These are phyloP conservation scores for Pseudomugil tenellus DNA, from an alignment of 2,797 vertebrate genomes.

Conservation along the genomic window DNA sequence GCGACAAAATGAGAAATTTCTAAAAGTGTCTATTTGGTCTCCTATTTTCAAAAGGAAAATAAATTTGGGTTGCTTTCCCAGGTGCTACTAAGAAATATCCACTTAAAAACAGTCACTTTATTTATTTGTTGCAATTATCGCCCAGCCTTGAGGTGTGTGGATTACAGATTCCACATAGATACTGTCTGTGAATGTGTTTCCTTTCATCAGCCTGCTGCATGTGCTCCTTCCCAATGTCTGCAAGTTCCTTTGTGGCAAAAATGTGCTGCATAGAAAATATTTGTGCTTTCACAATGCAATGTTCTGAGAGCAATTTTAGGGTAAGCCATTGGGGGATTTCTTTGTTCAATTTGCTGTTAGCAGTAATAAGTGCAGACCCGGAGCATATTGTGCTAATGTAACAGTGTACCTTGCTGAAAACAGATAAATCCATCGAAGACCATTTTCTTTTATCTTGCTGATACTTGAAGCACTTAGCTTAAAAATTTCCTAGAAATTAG, in stretches of 20 bases:
- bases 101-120: not conserved
- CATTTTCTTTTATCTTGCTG: not conserved
- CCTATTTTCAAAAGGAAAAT: accelerated
- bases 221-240: conserved; percentile 11
- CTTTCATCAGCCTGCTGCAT: conserved; percentile 32
- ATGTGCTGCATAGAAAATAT: not conserved
- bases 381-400: not conserved
- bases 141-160: conserved; percentile 13
- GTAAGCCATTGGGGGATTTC: conserved; percentile 6
- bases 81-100: not conserved
- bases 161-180: not conserved
- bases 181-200: conserved; percentile 28
- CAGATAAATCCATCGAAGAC: not conserved
- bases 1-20: not conserved
- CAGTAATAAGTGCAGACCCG: not conserved
- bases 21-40: not conserved
- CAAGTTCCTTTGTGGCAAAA: conserved; percentile 30
- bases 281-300: conserved; percentile 25
- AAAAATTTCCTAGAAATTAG: not conserved
- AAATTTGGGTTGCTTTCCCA: not conserved
- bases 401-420: not conserved
- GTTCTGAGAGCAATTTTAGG: conserved; percentile 16
- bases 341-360: conserved; percentile 5
- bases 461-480: not conserved
- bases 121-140: not conserved